Percentiles rank a stretch among this genome's conserved stretches.
phyloP scores from a whole-genome alignment of 92 coral and sea anemone species.

The Palythoa caribaeorum region DNA sequence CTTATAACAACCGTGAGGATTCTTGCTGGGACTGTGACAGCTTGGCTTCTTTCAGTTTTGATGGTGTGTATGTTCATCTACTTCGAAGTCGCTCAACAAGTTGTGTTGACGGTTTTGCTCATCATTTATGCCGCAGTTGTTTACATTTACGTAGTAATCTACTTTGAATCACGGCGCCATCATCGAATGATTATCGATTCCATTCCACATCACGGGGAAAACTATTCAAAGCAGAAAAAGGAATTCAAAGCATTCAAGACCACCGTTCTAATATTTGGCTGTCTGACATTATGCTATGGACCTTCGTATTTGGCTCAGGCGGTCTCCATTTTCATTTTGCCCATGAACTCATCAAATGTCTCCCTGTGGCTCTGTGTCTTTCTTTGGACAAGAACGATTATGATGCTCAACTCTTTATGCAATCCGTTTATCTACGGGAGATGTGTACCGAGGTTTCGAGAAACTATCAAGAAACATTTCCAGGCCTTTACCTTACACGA shows the following conservation, averaged over 20 bases:
- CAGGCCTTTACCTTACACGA: not conserved
- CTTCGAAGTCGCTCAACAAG: not conserved
- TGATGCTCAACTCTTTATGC: conserved; percentile 1
- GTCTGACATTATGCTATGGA: not conserved
- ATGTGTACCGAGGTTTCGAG: not conserved
- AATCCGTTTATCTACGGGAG: not conserved
- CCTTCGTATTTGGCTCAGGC: not conserved
- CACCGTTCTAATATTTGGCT: not conserved
- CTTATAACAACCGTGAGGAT: not conserved
- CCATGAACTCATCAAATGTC: not conserved
- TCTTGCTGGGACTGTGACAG: not conserved
- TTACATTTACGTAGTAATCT: not conserved
- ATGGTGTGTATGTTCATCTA: not conserved
- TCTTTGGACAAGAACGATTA: not conserved
- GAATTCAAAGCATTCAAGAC: not conserved
- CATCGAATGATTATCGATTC: not conserved
- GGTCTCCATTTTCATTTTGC: not conserved
- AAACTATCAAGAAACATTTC: not conserved
- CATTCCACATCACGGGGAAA: not conserved
- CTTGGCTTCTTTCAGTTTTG: not conserved
- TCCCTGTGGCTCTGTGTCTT: not conserved
- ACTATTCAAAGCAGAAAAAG: not conserved
- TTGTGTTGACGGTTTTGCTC: not conserved
- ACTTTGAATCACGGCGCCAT: not conserved
- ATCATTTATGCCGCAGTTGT: not conserved